Evolutionary conservation across 2,113 vertebrate genomes (phyloP).

Genomic region (Pavo muticus): DNA sequence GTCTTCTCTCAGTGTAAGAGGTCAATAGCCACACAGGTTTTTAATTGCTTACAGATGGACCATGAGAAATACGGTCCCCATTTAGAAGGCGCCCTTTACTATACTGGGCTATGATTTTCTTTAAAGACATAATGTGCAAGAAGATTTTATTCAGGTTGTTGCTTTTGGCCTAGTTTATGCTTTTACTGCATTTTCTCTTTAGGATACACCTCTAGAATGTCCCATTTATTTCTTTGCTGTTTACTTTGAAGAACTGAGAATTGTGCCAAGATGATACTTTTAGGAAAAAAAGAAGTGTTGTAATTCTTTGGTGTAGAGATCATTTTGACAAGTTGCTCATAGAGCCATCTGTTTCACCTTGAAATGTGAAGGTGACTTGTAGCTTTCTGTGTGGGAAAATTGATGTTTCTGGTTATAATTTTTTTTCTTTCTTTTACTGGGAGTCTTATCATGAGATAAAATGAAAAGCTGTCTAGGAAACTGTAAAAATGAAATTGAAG

Average conservation of each 20-base stretch:
- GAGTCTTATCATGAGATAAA: background rate
- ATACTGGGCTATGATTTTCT: background rate
- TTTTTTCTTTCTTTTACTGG: background rate
- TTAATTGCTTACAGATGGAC: background rate
- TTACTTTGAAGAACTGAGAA: conserved; percentile 21
- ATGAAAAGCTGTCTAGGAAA: background rate
- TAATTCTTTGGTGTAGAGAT: background rate
- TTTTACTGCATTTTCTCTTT: conserved; percentile 32
- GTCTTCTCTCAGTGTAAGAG: background rate
- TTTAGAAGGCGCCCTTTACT: background rate
- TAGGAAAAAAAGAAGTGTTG: background rate
- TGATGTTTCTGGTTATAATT: background rate
- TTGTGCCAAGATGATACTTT: background rate
- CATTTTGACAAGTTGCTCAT: background rate
- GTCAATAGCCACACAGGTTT: background rate
- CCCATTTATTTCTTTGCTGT: conserved; percentile 42
- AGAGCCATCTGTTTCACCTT: background rate
- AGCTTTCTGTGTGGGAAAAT: background rate
- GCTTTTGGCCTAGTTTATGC: conserved; percentile 45
- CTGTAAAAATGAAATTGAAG: background rate
- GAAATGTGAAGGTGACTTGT: background rate
- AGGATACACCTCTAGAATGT: conserved; percentile 29
- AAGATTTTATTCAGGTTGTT: background rate
- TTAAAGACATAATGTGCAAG: background rate
- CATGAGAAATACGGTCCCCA: background rate